Percentiles rank a stretch among this genome's conserved stretches.
Evolutionary conservation across 2,797 vertebrate genomes (phyloP).

Genomic region (Pipistrellus pipistrellus): DNA sequence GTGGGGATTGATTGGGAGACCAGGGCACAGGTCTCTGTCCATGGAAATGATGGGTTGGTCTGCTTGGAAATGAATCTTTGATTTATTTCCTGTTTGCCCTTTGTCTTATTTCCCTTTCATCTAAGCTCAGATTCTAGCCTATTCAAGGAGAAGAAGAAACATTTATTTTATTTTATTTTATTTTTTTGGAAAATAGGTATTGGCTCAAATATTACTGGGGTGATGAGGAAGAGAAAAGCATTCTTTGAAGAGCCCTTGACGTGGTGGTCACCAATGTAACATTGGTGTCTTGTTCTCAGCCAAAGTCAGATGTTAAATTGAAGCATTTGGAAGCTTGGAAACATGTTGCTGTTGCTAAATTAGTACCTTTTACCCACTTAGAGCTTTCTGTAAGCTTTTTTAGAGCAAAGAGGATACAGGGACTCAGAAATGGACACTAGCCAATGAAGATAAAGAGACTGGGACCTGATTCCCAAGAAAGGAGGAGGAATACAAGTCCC

Average conservation of each 20-base stretch:
- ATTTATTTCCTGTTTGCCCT: constrained; percentile 1
- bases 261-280: background rate
- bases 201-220: background rate
- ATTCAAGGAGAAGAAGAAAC: background rate
- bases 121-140: background rate
- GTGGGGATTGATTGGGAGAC: background rate
- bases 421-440: background rate
- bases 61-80: constrained; percentile 37
- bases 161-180: background rate
- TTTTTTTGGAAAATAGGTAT: background rate
- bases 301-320: constrained; percentile 43
- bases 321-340: background rate
- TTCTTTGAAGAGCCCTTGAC: background rate
- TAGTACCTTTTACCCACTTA: background rate
- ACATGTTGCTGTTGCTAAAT: background rate
- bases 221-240: background rate
- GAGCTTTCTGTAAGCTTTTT: constrained; percentile 9
- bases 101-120: constrained; percentile 34
- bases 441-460: background rate
- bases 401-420: background rate
- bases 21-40: background rate
- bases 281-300: background rate
- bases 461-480: background rate
- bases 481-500: background rate
- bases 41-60: background rate